Evolutionary conservation across 2,113 vertebrate genomes (phyloP).

Genomic region (Phrynocephalus versicolor): DNA sequence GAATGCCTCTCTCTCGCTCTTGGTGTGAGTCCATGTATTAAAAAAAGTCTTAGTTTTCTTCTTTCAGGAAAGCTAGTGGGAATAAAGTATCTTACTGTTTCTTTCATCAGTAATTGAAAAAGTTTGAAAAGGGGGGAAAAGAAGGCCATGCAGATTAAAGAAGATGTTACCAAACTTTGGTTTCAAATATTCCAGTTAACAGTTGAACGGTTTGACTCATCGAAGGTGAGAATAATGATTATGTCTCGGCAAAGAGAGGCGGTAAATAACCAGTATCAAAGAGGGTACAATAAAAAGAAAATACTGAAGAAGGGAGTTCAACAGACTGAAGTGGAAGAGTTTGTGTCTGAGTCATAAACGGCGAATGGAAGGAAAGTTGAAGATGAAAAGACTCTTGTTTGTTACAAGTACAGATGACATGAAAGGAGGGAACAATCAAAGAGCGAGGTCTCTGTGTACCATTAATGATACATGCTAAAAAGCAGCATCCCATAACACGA

Average conservation of each 20-base stretch:
- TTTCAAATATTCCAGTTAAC: conserved; percentile 11
- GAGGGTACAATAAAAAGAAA: conserved; percentile 21
- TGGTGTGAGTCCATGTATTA: neutral
- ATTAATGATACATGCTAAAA: conserved; percentile 28
- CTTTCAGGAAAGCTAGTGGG: conserved; percentile 12
- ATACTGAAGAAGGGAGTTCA: neutral
- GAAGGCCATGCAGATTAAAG: conserved; percentile 5
- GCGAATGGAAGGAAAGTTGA: conserved; percentile 26
- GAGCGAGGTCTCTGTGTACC: conserved; percentile 9
- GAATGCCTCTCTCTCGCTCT: neutral
- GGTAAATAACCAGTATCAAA: conserved; percentile 47
- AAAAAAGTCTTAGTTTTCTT: neutral
- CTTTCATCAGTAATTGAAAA: conserved; percentile 10
- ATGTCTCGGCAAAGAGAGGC: conserved; percentile 9
- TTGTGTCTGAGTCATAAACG: conserved; percentile 18
- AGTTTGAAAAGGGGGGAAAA: conserved; percentile 2
- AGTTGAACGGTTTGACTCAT: conserved; percentile 18
- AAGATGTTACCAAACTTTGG: conserved; percentile 27
- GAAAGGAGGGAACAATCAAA: conserved; percentile 49
- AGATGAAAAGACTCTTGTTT: conserved; percentile 46
- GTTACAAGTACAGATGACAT: conserved; percentile 36
- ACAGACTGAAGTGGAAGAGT: conserved; percentile 17
- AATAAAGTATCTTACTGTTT: neutral
- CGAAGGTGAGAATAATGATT: conserved; percentile 25
- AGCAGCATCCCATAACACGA: conserved; percentile 13